Evolutionary conservation across 2,888 invertebrate genomes (phyloP), one percentile per base, ranked within the genome.

Genomic region (Mechanitis mazaeus): DNA sequence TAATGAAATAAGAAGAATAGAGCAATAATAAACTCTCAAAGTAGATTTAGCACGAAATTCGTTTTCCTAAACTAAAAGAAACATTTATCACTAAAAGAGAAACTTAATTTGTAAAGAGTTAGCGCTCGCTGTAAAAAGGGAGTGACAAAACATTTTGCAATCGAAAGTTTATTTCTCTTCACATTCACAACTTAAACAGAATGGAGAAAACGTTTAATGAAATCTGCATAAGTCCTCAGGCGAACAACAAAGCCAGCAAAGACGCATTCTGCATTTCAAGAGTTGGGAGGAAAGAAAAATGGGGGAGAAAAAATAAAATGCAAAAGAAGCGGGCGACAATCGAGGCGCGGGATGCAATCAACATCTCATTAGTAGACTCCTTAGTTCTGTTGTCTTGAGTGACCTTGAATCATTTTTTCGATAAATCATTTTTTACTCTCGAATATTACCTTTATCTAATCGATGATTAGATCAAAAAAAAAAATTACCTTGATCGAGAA

Each of bases 291-390:
- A 69, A 73, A 77, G 75, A 75, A 77, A 77, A 69, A 67, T 67
- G 65, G 58, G 65, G 56, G 45, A 54, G 63, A 62, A 58, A 68
- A 68, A 75, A 78, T 66, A 68, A 68, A 68, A 81, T 79, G 78
- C 75, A 76, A 80, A 83, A 78, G 75, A 79, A 77, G 71, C 68
- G 65, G 61, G 71, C 79, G 83, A 81, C 81, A 83, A 85, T 78
- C 81, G 81, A 75, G 75, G 75, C 79, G 75, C 74, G 77, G 80
- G 81, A 81, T 81, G 85, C 87, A 87, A 87, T 88, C 87, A 87
- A 85, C 88, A 87, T 88, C 86, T 87, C 87, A 87, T 88, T 87
- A 87, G 86, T 73, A 79, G 74, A 79, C 75, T 80, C 80, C 82
- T 86, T 87, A 87, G 85, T 86, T 85, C 81, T 73, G 74, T 76